phyloP scores from a whole-genome alignment of 2,888 invertebrate genomes.

The Pheosia tremula region DNA sequence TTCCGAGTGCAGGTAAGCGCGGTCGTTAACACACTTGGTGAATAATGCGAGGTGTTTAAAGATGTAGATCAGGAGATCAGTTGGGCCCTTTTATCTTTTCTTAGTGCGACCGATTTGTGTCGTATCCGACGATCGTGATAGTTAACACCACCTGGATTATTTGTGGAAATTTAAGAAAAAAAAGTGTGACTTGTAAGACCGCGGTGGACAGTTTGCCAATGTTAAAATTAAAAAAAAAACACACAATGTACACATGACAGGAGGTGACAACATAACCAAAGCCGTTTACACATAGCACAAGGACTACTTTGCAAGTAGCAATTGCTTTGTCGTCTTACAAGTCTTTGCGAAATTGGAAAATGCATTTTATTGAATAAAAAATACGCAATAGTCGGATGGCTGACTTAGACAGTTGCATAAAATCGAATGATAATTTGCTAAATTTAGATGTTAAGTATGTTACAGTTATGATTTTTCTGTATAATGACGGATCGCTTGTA shows the following conservation, averaged over 20 bases:
- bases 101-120: not conserved
- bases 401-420: constrained; percentile 24
- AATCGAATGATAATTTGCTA: constrained; percentile 19
- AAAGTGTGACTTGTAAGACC: too few relatives aligned
- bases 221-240: too few relatives aligned
- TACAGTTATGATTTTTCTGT: constrained; percentile 11
- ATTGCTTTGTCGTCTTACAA: not conserved
- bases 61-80: not conserved
- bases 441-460: constrained; percentile 27
- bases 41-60: constrained; percentile 1
- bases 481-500: too few relatives aligned
- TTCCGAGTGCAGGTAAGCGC: constrained; percentile 28
- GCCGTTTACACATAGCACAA: not conserved
- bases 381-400: constrained; percentile 18
- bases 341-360: not conserved
- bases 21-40: constrained; percentile 27
- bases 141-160: not conserved
- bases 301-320: not conserved
- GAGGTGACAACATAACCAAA: not conserved
- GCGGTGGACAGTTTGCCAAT: too few relatives aligned
- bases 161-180: too few relatives aligned
- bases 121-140: not conserved
- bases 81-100: not conserved
- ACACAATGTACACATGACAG: too few relatives aligned
- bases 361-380: constrained; percentile 12